Evolutionary conservation across 2,888 invertebrate genomes (phyloP).

Genomic region (Hecatera dysodea): DNA sequence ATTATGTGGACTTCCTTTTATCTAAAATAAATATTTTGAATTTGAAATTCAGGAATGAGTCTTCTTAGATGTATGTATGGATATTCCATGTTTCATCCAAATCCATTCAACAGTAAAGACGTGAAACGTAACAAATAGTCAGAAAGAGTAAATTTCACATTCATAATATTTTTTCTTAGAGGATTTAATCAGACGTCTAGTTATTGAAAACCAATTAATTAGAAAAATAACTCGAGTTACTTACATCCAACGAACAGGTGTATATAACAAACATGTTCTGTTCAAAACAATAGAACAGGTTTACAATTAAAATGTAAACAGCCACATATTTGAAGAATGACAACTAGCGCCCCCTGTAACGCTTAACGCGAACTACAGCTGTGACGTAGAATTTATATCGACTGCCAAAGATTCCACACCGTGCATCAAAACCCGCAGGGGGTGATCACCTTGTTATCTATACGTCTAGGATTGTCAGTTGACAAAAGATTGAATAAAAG

Average conservation of each 20-base stretch:
- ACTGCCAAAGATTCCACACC: slow-evolving; percentile 7
- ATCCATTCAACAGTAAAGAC: too few species aligned
- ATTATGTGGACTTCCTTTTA: too few species aligned
- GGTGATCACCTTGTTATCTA: slow-evolving; percentile 33
- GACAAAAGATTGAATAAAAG: fast-evolving
- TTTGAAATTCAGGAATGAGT: too few species aligned
- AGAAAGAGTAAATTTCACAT: too few species aligned
- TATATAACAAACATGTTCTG: not conserved
- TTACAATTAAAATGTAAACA: slow-evolving; percentile 36
- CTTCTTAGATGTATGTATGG: too few species aligned
- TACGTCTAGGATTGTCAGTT: slow-evolving; percentile 37
- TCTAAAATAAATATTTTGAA: too few species aligned
- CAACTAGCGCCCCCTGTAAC: slow-evolving; percentile 47
- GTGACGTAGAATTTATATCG: slow-evolving; percentile 31
- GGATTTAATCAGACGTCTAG: too few species aligned
- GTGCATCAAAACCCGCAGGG: slow-evolving; percentile 28
- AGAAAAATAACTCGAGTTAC: too few species aligned
- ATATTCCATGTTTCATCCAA: too few species aligned
- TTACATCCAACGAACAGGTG: slow-evolving; percentile 11
- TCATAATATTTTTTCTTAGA: too few species aligned
- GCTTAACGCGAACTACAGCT: slow-evolving; percentile 45
- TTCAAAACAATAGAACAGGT: slow-evolving; percentile 20
- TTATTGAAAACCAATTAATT: too few species aligned
- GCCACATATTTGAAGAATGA: slow-evolving; percentile 15
- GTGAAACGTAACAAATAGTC: too few species aligned